Base-by-base conservation (phyloP, 1,140 invertebrate species). In the Eurosta solidaginis region DNA sequence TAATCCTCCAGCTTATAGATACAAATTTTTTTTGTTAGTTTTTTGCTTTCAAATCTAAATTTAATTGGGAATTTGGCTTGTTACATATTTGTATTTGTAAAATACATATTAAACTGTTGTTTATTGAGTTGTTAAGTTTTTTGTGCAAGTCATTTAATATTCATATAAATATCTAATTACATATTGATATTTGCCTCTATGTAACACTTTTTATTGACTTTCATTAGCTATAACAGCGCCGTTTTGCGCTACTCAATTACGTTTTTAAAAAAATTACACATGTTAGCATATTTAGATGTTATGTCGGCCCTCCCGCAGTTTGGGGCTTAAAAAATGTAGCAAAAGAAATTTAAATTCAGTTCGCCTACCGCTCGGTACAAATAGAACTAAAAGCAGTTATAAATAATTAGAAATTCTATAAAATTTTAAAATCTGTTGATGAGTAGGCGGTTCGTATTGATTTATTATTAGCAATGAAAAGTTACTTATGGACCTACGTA, bases 31-130 rank as follows among this genome's bases (percentile, higher is more conserved):
- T 9, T 40, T 68, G n/a, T 40, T 68, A 40, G n/a, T n/a, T 36
- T 68, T 68, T 59, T n/a, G 33, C 36, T 68, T 68, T 36, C 59
- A 40, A 68, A 68, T 68, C 40, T 68, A 20, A 29, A 68, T 68
- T 68, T 68, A 7, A 10, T 68, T 36, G 17, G n/a, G 6, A 17
- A 40, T 9, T 68, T 68, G 6, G 33, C 36, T n/a, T 10, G 7
- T 20, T 3, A 52, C n/a, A 52, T 68, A 40, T 22, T 68, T 68
- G 2, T 40, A 22, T 42, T 68, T 17, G 7, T 40, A 33, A 17
- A n/a, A 20, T 68, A 40, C 9, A 3, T 68, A 40, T 2, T 6
- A 6, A 59, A 59, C 14, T 33, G 50, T 12, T 54, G 12, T 2
- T 54, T 25, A 12, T n/a, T n/a, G n/a, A n/a, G n/a, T n/a, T n/a